Evolutionary conservation across 2,888 invertebrate species (phyloP), one percentile per base, ranked within the genome.

Genomic region (Ramazzottius varieornatus): DNA sequence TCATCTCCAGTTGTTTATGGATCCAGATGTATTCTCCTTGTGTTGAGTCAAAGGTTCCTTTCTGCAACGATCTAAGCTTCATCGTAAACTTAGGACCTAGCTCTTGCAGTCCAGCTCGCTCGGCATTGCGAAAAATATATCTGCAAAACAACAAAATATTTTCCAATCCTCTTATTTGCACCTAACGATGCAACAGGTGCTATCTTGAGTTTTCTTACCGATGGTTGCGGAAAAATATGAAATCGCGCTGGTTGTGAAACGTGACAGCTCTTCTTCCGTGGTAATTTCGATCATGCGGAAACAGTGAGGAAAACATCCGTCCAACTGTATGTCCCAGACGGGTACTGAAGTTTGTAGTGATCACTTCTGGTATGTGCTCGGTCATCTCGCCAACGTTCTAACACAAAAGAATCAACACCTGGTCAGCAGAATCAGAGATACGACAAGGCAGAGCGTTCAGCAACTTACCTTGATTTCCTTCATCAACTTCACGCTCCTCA

Each of bases 241-340:
- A 98, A 79, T 99, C 98, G 67, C 98, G 81, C 76, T 99, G 98
- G 79, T 99, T 98, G 77, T 99, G 98, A 76, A 99, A 94, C 33
- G 96, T 94, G 68, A 92, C 90, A 0, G 85, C 90, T 68, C 94
- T 81, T 1, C 92, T 81, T 0, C 96, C 96, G 69, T 83, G 83
- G 77, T 93, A 99, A 76, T 98, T 85, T 0, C 98, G 96, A 76
- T 89, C 85, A 76, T 90, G 89, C 76, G 94, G 93, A 75, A 96
- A 96, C 46, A 98, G 75, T 0, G 92, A 86, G 16, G 90, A 88
- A 68, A 96, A 79, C 88, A 94, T 88, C 70, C 96, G 82, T 0
- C 88, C 88, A 63, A 96, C 82, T 0, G 86, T 84, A 71, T 88
- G 80, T 65, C 98, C 98, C 46, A 98, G 80, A 0, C 94, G 82